Conservation (phyloP, 2,113 vertebrate species). For the Caranx melampygus region DNA sequence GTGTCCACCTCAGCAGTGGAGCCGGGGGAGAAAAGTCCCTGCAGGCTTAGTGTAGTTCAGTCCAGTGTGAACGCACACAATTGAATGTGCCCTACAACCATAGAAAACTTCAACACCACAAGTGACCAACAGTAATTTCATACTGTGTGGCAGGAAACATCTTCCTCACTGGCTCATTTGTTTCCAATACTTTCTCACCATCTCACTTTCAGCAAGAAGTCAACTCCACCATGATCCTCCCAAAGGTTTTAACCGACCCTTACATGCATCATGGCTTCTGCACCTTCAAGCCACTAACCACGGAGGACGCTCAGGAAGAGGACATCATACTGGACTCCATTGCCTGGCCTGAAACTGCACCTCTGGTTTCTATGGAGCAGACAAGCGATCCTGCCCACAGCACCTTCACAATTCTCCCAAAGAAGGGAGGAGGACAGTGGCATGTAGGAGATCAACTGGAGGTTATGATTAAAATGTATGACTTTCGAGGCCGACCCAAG, state of each 20-base stretch:
- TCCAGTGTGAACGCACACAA: no score
- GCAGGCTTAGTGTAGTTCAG: no score
- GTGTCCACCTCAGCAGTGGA: no score
- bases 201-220: not conserved
- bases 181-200: not conserved
- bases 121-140: no score
- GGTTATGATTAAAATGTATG: conserved; percentile 85
- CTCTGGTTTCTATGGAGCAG: conserved; percentile 74
- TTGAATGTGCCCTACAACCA: no score
- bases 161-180: no score
- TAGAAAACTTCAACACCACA: no score
- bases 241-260: not conserved
- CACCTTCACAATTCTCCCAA: conserved; percentile 86
- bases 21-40: no score
- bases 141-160: no score
- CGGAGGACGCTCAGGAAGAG: conserved; percentile 84
- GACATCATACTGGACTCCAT: conserved; percentile 82
- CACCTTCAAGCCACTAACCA: conserved; percentile 79
- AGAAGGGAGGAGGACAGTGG: conserved; percentile 63
- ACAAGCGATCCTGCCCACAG: conserved; percentile 88
- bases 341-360: conserved; percentile 83
- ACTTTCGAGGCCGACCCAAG: conserved; percentile 89
- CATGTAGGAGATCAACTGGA: conserved; percentile 87
- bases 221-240: rapidly evolving
- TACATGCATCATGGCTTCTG: not conserved